phyloP scores from a whole-genome alignment of 2,113 vertebrate genomes.

The Marmota monax region DNA sequence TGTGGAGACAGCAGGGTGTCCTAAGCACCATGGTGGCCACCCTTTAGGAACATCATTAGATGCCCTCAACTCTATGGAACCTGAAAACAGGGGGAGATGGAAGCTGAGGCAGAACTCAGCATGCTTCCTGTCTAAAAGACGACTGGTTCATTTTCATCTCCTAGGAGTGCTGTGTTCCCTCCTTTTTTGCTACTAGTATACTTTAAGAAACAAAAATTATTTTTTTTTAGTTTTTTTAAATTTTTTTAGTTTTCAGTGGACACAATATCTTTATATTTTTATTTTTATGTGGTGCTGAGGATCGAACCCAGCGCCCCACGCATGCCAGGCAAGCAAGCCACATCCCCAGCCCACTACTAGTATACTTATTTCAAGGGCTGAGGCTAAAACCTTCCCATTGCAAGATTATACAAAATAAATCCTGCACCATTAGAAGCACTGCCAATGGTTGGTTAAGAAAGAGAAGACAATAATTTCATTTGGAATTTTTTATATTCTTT shows the following conservation, averaged over 20 bases:
- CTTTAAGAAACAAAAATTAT: too few species aligned
- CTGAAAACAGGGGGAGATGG: not conserved
- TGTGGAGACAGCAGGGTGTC: not conserved
- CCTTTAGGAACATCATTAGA: not conserved
- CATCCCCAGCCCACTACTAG: not conserved
- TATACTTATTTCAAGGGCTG: not conserved
- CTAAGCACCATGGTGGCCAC: not conserved
- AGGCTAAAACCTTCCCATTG: not conserved
- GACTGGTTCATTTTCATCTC: not conserved
- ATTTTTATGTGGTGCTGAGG: too few species aligned
- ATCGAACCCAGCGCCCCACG: too few species aligned
- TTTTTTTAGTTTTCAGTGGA: too few species aligned
- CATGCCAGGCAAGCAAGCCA: too few species aligned
- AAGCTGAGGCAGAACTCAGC: not conserved
- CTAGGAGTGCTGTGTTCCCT: not conserved
- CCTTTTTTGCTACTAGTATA: not conserved
- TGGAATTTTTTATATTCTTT: not conserved
- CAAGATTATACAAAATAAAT: slow-evolving; percentile 17
- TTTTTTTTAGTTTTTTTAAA: too few species aligned
- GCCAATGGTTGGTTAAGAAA: not conserved
- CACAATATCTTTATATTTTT: too few species aligned
- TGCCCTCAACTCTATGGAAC: not conserved
- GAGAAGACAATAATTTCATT: not conserved
- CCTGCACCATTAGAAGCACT: not conserved
- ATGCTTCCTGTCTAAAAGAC: not conserved